phyloP scores from a whole-genome alignment of 2,888 invertebrate species.

The Scaptomyza caliginosa region DNA sequence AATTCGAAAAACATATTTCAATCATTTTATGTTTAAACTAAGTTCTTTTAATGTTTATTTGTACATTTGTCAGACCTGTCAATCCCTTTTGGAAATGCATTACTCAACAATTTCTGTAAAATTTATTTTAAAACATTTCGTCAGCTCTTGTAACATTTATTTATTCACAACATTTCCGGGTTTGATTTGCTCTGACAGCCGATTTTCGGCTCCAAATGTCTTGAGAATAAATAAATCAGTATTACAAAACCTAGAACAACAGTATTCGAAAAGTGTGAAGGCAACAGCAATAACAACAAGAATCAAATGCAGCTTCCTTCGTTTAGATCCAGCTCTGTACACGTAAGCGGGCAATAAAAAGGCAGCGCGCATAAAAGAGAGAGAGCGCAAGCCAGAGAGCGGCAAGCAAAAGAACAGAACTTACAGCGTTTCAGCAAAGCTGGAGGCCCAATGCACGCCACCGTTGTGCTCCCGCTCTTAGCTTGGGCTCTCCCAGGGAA shows the following conservation, averaged over 20 bases:
- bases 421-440: conserved; percentile 45
- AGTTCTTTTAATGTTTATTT: background rate
- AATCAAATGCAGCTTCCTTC: conserved; percentile 12
- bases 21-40: background rate
- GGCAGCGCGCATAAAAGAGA: background rate
- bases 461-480: conserved; percentile 6
- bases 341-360: conserved; percentile 51
- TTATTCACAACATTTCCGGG: conserved; percentile 18
- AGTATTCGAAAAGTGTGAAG: too few relatives aligned
- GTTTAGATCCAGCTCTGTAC: too few relatives aligned
- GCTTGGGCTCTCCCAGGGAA: conserved; percentile 15
- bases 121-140: conserved; percentile 8
- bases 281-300: conserved; percentile 33
- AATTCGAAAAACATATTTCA: background rate
- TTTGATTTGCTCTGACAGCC: conserved; percentile 10
- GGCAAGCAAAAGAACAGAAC: conserved; percentile 31
- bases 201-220: conserved; percentile 6
- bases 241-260: too few relatives aligned
- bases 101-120: background rate
- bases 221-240: background rate
- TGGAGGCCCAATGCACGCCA: conserved; percentile 14
- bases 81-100: background rate
- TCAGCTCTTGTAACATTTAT: conserved; percentile 1
- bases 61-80: background rate
- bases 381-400: background rate